Conservation (phyloP, 1,140 invertebrate species). For the fruit fly (Drosophila melanogaster) region DNA sequence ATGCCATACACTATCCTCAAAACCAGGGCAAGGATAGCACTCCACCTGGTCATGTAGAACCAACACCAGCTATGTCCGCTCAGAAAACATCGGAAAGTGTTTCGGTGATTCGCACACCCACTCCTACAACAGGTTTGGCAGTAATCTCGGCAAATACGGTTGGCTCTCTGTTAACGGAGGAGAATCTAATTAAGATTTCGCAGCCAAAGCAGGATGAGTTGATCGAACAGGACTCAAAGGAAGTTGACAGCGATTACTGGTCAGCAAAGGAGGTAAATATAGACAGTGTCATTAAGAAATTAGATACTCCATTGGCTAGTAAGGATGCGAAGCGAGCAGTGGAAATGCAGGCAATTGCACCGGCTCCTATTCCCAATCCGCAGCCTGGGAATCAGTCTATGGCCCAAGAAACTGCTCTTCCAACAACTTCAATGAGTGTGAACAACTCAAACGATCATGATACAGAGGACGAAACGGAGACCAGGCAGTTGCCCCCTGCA, state of each 20-base stretch:
- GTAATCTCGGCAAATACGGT: slow-evolving; percentile 49
- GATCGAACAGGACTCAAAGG: slow-evolving; percentile 85
- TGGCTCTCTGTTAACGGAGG: slow-evolving; percentile 70
- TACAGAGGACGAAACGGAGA: slow-evolving; percentile 80
- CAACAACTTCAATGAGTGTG: slow-evolving; percentile 1
- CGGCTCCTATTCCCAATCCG: not conserved
- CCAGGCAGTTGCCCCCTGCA: slow-evolving; percentile 43
- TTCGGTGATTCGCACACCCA: slow-evolving; percentile 74
- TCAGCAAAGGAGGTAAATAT: slow-evolving; percentile 90
- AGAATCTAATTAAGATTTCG: slow-evolving; percentile 83
- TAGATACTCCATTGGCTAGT: slow-evolving; percentile 86
- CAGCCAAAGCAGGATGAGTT: slow-evolving; percentile 78
- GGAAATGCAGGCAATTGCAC: slow-evolving; percentile 49
- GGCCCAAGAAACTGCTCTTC: slow-evolving; percentile 3
- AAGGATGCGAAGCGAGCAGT: slow-evolving; percentile 47
- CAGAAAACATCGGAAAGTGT: slow-evolving; percentile 70
- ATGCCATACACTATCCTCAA: slow-evolving; percentile 42
- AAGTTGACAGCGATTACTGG: slow-evolving; percentile 90
- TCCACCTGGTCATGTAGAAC: not conserved
- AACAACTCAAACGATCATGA: slow-evolving; percentile 69
- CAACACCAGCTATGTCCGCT: not conserved
- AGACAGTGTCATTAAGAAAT: slow-evolving; percentile 91
- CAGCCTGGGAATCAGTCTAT: not conserved
- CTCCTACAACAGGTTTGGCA: slow-evolving; percentile 57
- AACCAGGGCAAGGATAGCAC: slow-evolving; percentile 39